Conservation (phyloP, 2,888 invertebrate species). For the Perdita meconis region DNA sequence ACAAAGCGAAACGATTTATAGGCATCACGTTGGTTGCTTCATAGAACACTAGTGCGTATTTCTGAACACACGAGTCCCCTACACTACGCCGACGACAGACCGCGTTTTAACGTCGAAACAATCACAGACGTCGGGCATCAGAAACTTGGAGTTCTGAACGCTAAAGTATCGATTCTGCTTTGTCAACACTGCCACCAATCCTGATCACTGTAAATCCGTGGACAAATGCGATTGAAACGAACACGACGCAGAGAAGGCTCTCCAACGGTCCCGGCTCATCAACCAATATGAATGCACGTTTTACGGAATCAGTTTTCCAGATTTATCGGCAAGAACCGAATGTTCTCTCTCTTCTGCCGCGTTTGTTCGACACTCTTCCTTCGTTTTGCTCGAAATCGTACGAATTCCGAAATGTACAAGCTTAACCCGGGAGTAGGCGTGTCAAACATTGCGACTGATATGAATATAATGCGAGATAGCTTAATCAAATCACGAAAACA, state of each 20-base stretch:
- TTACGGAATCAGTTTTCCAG: no score
- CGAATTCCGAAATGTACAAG: constrained; percentile 21
- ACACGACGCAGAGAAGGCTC: background rate
- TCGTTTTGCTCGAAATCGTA: constrained; percentile 12
- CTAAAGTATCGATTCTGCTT: constrained; percentile 34
- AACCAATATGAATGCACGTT: no score
- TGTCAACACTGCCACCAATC: constrained; percentile 52
- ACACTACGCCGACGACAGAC: constrained; percentile 3
- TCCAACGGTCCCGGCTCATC: no score
- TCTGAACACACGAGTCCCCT: constrained; percentile 27
- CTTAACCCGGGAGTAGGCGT: constrained; percentile 14
- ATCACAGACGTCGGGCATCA: background rate
- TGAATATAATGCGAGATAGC: background rate
- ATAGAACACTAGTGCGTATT: constrained; percentile 40
- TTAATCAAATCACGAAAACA: background rate
- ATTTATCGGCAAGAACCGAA: constrained; percentile 1
- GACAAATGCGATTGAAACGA: background rate
- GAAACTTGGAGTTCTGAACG: background rate
- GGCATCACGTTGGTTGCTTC: constrained; percentile 47
- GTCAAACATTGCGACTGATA: background rate
- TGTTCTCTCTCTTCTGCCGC: background rate
- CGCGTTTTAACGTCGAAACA: background rate
- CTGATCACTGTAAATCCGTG: constrained; percentile 3
- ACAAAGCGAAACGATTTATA: constrained; percentile 38
- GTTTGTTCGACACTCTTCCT: constrained; percentile 5